Base-by-base conservation (phyloP, 2,888 invertebrate species). In the Drosophila tripunctata region DNA sequence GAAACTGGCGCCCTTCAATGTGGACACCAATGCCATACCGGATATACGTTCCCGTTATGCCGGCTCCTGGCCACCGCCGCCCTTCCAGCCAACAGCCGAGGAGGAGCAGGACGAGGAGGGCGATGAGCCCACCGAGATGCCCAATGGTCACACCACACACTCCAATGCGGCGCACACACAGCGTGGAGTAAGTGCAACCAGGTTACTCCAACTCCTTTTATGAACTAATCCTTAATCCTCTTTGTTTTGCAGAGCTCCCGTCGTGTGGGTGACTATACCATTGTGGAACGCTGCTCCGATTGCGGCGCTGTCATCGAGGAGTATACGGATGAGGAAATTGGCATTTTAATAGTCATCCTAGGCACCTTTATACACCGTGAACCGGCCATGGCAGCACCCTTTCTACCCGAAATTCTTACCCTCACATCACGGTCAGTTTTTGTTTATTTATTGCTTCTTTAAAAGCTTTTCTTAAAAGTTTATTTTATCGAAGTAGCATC, bases 281-380 rank as follows among this genome's bases (percentile, higher is more conserved):
- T 95, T 17, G 94, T 93, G 76, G 94, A 95, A 60, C 92, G 95
- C 91, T 94, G 92, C 89, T 94, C 96, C 0, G 97, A 98, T 89
- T 99, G 99, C 91, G 98, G 98, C 12, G 95, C 95, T 1, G 93
- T 95, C 3, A 94, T 95, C 67, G 98, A 98, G 90, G 96, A 97
- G 90, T 99, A 98, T 92, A 98, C 97, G 70, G 99, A 99, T 90
- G 99, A 99, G 90, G 99, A 99, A 90, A 93, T 99, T 61, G 98
- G 98, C 0, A 93, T 99, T 54, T 96, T 98, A 86, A 96, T 99
- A 79, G 96, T 99, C 44, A 96, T 96, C 68, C 92, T 99, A 70
- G 97, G 97, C 22, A 99, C 99, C 0, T 99, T 98, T 91, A 97
- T 99, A 69, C 98, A 99, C 89, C 93, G 99, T 17, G 99, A 99